Percentiles rank a stretch among this genome's conserved stretches.
These are phyloP conservation scores for Trinectes maculatus DNA, from an alignment of 2,113 vertebrate species.

Conservation along the genomic window DNA sequence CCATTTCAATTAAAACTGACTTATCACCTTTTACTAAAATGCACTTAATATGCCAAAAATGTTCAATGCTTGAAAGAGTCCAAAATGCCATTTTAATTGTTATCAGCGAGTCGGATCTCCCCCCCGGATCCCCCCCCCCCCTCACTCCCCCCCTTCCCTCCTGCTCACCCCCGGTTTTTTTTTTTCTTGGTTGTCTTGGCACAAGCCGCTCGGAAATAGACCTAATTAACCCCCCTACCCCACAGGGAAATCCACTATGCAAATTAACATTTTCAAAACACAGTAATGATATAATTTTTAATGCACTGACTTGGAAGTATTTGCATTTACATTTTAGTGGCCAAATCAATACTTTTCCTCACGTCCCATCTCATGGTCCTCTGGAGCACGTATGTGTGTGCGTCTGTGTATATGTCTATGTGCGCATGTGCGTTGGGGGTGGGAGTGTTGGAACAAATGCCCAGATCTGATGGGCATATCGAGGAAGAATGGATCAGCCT, in stretches of 20 bases:
- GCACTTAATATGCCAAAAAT: conserved; percentile 98
- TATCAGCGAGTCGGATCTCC: conserved; percentile 90
- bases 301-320: conserved; percentile 85
- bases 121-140: conserved; percentile 7
- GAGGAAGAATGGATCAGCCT: conserved; percentile 87
- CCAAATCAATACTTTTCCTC: conserved; percentile 30
- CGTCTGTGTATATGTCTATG: not conserved
- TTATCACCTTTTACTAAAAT: conserved; percentile 98
- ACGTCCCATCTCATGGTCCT: conserved; percentile 37
- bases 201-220: conserved; percentile 96
- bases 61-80: conserved; percentile 96
- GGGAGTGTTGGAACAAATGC: conserved; percentile 83
- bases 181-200: conserved; percentile 75
- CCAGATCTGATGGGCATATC: conserved; percentile 79
- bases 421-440: not conserved
- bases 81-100: conserved; percentile 97
- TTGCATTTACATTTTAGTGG: conserved; percentile 86
- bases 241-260: conserved; percentile 97
- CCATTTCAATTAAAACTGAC: conserved; percentile 99
- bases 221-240: conserved; percentile 99
- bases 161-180: conserved; percentile 23
- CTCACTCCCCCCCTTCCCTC: conserved; percentile 21
- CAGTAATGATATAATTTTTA: conserved; percentile 99
- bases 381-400: conserved; percentile 15
- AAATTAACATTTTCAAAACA: conserved; percentile 99